A percentile compares a stretch with the other conserved stretches of the same genome.
Conservation (phyloP, 2,888 invertebrate species). For the Tipula lateralis region DNA sequence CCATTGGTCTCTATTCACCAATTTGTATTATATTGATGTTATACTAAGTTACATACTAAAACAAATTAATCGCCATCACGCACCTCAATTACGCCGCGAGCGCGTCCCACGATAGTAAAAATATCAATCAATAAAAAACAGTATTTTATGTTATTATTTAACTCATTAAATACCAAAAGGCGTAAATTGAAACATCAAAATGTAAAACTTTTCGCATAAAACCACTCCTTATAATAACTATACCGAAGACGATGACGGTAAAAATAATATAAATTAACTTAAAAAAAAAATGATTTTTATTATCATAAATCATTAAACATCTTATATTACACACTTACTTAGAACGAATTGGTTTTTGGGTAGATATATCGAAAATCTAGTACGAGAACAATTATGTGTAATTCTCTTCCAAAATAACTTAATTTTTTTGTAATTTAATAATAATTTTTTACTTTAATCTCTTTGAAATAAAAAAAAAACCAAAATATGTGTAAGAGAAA, state of each 20-base stretch:
- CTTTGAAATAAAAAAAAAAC: not conserved
- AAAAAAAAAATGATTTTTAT: not conserved
- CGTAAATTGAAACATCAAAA: not conserved
- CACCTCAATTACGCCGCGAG: not conserved
- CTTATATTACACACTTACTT: not conserved
- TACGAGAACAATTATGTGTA: not conserved
- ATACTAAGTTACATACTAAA: too few species aligned
- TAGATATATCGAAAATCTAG: not conserved
- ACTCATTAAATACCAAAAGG: not conserved
- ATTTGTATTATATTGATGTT: too few species aligned
- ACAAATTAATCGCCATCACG: not conserved
- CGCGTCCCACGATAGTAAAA: not conserved
- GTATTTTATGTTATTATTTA: not conserved
- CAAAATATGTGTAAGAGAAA: too few species aligned
- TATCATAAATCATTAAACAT: not conserved
- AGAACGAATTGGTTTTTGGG: not conserved
- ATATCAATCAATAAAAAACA: not conserved
- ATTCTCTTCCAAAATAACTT: not conserved
- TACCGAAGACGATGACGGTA: not conserved
- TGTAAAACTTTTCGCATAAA: not conserved
- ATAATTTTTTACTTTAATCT: not conserved
- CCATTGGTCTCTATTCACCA: too few species aligned
- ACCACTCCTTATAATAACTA: not conserved
- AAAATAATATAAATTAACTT: not conserved
- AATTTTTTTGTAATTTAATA: constrained; percentile 19